Base-by-base conservation (phyloP, 2,797 vertebrate species). In the Botia almorhae region DNA sequence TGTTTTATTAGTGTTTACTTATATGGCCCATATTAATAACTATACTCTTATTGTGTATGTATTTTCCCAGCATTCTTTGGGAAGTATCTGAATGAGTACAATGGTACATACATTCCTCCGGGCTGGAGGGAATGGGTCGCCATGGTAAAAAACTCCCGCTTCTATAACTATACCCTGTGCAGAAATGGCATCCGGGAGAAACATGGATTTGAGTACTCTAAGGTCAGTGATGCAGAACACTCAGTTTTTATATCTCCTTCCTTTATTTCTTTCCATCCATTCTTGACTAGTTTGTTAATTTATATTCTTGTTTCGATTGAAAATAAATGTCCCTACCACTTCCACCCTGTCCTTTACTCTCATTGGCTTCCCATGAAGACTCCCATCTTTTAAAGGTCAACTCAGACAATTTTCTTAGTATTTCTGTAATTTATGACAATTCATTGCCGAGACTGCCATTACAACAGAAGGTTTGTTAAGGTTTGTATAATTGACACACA, bases 111-210 rank as follows among this genome's bases (percentile, higher is more conserved):
- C 7, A 92, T 98, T 65, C 97, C 97, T 0, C 90, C 95, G 0
- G 97, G 97, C 16, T 98, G 97, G 97, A 97, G 95, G 86, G 95
- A 98, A 89, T 98, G 97, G 97, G 95, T 99, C 63, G 96, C 96
- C 2, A 89, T 98, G 82, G 94, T 99, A 73, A 99, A 98, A 89
- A 99, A 99, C 90, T 98, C 97, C 14, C 96, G 97, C 53, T 98
- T 99, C 89, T 99, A 98, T 88, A 99, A 99, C 93, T 99, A 98
- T 88, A 98, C 96, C 0, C 94, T 99, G 73, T 96, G 96, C 84
- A 94, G 96, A 84, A 99, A 99, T 16, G 97, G 97, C 21, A 87
- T 93, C 67, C 93, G 96, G 79, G 97, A 98, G 89, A 98, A 98
- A 67, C 97, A 98, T 2, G 96, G 97, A 83, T 96, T 86, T 0